These are phyloP conservation scores for Ancistrus triradiatus DNA, from an alignment of 2,113 vertebrate genomes.

Conservation along the genomic window DNA sequence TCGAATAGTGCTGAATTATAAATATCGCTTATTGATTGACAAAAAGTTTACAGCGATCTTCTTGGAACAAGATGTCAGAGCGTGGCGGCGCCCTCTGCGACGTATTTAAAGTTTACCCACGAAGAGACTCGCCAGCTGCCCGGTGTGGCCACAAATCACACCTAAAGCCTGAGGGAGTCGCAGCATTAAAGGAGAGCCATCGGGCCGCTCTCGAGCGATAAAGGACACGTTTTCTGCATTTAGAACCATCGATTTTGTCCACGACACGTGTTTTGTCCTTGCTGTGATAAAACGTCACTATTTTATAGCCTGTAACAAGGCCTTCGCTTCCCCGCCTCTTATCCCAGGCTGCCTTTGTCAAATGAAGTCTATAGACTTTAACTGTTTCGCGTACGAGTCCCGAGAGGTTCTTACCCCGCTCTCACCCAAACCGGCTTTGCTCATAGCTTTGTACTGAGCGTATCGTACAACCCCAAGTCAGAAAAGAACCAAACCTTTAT, in stretches of 20 bases:
- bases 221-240: slow-evolving; percentile 72
- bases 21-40: slow-evolving; percentile 41
- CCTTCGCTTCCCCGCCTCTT: background rate
- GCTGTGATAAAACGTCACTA: slow-evolving; percentile 64
- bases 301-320: slow-evolving; percentile 49
- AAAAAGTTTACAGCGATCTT: slow-evolving; percentile 12
- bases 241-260: slow-evolving; percentile 66
- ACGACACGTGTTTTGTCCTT: slow-evolving; percentile 62
- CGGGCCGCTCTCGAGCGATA: slow-evolving; percentile 51
- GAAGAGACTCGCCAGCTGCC: slow-evolving; percentile 8
- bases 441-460: too few relatives aligned
- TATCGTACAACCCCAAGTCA: too few relatives aligned
- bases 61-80: slow-evolving; percentile 33
- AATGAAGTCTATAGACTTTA: background rate
- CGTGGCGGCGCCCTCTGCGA: slow-evolving; percentile 19
- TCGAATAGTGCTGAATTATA: slow-evolving; percentile 43
- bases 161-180: slow-evolving; percentile 59
- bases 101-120: slow-evolving; percentile 38
- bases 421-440: too few relatives aligned
- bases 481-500: too few relatives aligned
- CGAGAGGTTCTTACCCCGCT: too few relatives aligned
- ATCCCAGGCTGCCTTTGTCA: background rate
- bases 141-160: slow-evolving; percentile 48
- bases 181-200: slow-evolving; percentile 59
- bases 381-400: too few relatives aligned